Evolutionary conservation across 2,888 invertebrate species (phyloP), one percentile per base, ranked within the genome.

Genomic region (Phasia obesa): DNA sequence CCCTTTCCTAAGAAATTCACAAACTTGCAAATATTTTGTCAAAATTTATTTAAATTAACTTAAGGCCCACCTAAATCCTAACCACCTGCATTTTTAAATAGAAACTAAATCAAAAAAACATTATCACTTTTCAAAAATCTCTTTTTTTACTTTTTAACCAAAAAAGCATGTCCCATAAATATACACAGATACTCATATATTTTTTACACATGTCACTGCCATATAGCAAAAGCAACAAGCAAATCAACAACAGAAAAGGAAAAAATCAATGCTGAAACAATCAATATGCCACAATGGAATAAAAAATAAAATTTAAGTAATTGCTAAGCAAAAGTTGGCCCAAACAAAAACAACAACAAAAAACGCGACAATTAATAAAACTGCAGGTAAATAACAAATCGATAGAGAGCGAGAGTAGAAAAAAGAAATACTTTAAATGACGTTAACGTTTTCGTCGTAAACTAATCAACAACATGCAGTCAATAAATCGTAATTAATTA

Each of bases 401-500:
- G 53, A 51, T 62, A 25, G 47, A 59, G 60, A 77, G 47, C 64
- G 59, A 19, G 9, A 25, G 21, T 31, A 11, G 25, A 27, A 55
- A 64, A 70, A 31, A 19, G 19, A 9, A 47, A 59, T 78, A 51
- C 51, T 69, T 21, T 76, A 69, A 80, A 55, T 77, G 81, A 81
- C 84, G 78, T 73, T 82, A 65, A 73, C 51, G 65, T 79, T 76
- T 74, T 73, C 59, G 75, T 65, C 75, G 79, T 69, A 76, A 77
- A 77, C 87, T 88, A 89, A 89, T 90, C 89, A 90, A 88, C 87
- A 87, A 88, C 82, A 88, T 89, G 88, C 89, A 88, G 88, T 89
- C 90, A 90, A 90, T 90, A 90, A 90, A 90, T 90, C 89, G 90
- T 90, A 90, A 90, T 90, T 90, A 90, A 90, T 90, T 90, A 90